Conservation (phyloP, 2,888 invertebrate genomes). For the Crocallis elinguaria region DNA sequence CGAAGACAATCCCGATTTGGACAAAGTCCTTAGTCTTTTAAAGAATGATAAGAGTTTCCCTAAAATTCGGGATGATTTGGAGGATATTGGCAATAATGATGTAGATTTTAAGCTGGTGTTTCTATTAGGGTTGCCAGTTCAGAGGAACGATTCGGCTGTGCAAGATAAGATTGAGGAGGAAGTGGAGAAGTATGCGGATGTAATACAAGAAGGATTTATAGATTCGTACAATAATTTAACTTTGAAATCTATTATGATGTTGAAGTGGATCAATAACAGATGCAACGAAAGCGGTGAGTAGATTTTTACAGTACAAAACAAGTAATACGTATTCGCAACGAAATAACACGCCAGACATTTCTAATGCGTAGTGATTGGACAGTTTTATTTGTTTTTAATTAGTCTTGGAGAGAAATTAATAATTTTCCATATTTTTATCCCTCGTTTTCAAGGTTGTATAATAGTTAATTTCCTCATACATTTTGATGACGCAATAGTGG, state of each 20-base stretch:
- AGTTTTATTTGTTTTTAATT: no score
- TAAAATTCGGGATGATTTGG: constrained; percentile 40
- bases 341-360: no score
- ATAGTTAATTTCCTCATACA: no score
- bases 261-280: constrained; percentile 91
- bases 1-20: constrained; percentile 60
- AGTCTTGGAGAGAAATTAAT: no score
- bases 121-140: constrained; percentile 86
- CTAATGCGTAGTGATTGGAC: no score
- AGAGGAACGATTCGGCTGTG: constrained; percentile 82
- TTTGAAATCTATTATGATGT: constrained; percentile 92
- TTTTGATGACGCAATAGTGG: no score
- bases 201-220: constrained; percentile 92
- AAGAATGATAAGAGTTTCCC: constrained; percentile 55
- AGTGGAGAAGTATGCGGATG: constrained; percentile 87
- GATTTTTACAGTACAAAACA: no score
- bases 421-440: no score
- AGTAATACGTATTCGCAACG: not conserved
- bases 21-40: constrained; percentile 56
- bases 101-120: constrained; percentile 72
- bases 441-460: no score
- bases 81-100: constrained; percentile 41
- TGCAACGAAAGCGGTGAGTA: constrained; percentile 84
- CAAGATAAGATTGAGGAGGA: constrained; percentile 88
- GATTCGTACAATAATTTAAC: constrained; percentile 95